A percentile compares a stretch with the other conserved stretches of the same genome.
Conservation (phyloP, 2,797 vertebrate genomes). For the Platalea minor region DNA sequence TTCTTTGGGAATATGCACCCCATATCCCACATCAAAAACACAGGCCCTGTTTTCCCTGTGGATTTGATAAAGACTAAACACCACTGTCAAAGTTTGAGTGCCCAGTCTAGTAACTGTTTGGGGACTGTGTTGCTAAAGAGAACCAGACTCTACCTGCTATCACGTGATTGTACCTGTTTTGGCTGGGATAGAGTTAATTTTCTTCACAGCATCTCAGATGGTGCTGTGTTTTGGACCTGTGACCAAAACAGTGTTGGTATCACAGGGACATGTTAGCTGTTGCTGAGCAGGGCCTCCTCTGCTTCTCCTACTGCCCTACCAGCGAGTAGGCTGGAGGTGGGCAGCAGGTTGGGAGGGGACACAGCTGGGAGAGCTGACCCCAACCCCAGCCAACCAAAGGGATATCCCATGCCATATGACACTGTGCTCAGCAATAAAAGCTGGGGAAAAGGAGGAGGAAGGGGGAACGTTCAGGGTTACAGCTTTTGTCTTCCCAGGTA, state of each 20-base stretch:
- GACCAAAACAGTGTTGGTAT: background rate
- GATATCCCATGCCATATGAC: background rate
- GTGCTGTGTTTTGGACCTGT: background rate
- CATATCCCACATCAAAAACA: background rate
- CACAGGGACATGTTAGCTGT: no score
- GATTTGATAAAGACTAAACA: background rate
- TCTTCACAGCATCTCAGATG: background rate
- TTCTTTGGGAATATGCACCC: background rate
- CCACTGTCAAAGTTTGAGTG: background rate
- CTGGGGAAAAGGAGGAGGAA: background rate
- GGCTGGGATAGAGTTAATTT: no score
- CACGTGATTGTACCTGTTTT: background rate
- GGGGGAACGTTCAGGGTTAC: rapidly evolving
- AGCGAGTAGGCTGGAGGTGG: background rate
- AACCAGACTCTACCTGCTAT: background rate
- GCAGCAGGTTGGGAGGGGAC: background rate
- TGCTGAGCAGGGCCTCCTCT: background rate
- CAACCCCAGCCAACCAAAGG: background rate
- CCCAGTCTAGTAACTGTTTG: background rate
- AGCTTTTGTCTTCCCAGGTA: rapidly evolving
- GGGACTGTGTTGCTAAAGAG: background rate
- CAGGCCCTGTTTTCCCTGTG: background rate
- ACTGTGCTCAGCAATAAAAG: background rate
- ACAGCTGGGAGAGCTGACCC: background rate
- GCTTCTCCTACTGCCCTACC: background rate